Percentiles rank a stretch among this genome's conserved stretches.
These are phyloP conservation scores for Chionis minor DNA, from an alignment of 2,113 vertebrate genomes.

Conservation along the genomic window DNA sequence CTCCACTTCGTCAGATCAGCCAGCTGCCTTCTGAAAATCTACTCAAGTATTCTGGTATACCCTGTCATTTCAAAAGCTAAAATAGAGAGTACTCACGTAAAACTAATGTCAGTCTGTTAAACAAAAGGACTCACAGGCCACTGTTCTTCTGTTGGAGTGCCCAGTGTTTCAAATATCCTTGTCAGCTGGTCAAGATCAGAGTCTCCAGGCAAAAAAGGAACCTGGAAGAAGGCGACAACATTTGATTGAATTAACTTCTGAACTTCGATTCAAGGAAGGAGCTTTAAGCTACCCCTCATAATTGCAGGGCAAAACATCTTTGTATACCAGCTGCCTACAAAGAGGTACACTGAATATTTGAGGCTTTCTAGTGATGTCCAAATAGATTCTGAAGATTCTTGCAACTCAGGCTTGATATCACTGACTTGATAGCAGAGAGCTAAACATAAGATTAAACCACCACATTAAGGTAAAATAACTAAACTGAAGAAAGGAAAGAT, in stretches of 20 bases:
- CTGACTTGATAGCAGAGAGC: neutral
- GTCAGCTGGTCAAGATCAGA: conserved; percentile 96
- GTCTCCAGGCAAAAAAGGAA: conserved; percentile 95
- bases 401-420: neutral
- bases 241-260: neutral
- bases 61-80: neutral
- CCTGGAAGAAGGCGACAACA: conserved; percentile 67
- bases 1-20: neutral
- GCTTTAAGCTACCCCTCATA: neutral
- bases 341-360: neutral
- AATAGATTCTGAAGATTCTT: neutral
- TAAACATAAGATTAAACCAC: neutral
- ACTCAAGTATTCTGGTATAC: neutral
- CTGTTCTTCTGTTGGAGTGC: conserved; percentile 92
- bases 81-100: neutral
- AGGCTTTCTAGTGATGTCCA: neutral
- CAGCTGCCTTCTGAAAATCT: neutral
- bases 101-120: neutral
- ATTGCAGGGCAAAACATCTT: neutral
- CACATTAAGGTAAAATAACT: neutral
- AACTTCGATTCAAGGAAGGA: neutral
- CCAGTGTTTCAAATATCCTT: conserved; percentile 95
- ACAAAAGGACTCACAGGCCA: conserved; percentile 87
- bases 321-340: neutral
- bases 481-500: neutral